Base-by-base conservation (phyloP, 2,888 invertebrate genomes). In the Rhamphomyia laevipes region DNA sequence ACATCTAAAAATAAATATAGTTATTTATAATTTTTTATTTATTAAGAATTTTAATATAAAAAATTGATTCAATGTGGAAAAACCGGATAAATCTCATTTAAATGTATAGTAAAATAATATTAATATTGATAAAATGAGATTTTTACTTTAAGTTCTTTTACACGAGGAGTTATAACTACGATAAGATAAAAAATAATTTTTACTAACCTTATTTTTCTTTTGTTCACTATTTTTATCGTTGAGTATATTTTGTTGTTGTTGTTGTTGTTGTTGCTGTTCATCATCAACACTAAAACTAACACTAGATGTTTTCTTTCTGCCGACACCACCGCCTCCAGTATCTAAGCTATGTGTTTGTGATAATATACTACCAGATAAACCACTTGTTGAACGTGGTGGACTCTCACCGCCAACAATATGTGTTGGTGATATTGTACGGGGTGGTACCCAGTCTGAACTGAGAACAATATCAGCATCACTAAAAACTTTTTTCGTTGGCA, bases 401-500 rank as follows among this genome's bases (percentile, higher is more conserved):
- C 76, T 72, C 57, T 78, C 78, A 61, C 78, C 77, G 30, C 78
- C 78, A 60, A 78, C 77, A 31, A 80, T 77, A 59, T 82, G 77
- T 52, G 80, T 77, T 43, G 87, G 84, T 48, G 84, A 80, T 63
- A 87, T 79, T 57, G 86, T 85, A 59, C 87, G 81, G 37, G 89
- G 89, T 56, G 89, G 89, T 56, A 88, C 86, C 85, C 88, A 89
- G 56, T 88, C 88, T 53, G 86, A 84, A 38, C 87, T 86, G 60
- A 89, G 74, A 53, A 90, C 86, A 63, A 90, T 87, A 68, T 90
- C 89, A 50, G 89, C 88, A 71, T 90, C 89, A 65, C 86, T 86
- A 71, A 87, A 89, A 57, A 84, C 65, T 49, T 68, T 60, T 64
- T 71, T 71, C 61, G 68, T 65, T 63, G 68, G 78, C 60, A 78